These are phyloP conservation scores for Polydrusus tereticollis DNA, from an alignment of 2,888 invertebrate species.

Conservation along the genomic window DNA sequence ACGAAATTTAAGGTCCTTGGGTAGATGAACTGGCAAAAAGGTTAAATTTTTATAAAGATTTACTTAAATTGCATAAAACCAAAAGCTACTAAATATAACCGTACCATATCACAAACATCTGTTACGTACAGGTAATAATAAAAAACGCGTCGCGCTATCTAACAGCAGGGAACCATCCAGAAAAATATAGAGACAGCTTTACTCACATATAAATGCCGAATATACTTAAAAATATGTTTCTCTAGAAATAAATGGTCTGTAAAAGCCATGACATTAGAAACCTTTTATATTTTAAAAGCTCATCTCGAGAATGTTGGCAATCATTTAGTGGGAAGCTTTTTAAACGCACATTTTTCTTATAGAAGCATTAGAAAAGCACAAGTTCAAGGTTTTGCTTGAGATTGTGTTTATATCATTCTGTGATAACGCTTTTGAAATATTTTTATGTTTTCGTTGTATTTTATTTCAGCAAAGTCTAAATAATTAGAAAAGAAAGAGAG, in stretches of 20 bases:
- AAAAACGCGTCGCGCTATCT: not conserved
- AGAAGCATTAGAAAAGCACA: not conserved
- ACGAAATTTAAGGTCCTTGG: no score
- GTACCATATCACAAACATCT: no score
- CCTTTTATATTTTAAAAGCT: conserved; percentile 10
- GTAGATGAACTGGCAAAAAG: no score
- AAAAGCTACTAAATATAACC: no score
- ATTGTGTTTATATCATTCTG: not conserved
- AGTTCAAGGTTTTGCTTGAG: not conserved
- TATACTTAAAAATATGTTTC: conserved; percentile 3
- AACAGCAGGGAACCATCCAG: not conserved
- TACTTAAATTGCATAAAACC: no score
- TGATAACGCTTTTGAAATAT: no score
- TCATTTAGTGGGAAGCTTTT: not conserved
- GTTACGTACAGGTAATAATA: no score
- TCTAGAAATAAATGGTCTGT: conserved; percentile 3
- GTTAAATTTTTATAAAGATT: no score
- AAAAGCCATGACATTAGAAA: not conserved
- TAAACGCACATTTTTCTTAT: not conserved
- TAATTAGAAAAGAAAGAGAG: no score
- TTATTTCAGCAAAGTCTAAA: no score
- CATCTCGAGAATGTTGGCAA: conserved; percentile 3
- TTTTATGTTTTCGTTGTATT: not conserved
- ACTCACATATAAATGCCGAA: not conserved
- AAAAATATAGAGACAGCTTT: not conserved